Evolutionary conservation across 2,888 invertebrate genomes (phyloP), one percentile per base, ranked within the genome.

Genomic region (Stenoptilia bipunctidactyla): DNA sequence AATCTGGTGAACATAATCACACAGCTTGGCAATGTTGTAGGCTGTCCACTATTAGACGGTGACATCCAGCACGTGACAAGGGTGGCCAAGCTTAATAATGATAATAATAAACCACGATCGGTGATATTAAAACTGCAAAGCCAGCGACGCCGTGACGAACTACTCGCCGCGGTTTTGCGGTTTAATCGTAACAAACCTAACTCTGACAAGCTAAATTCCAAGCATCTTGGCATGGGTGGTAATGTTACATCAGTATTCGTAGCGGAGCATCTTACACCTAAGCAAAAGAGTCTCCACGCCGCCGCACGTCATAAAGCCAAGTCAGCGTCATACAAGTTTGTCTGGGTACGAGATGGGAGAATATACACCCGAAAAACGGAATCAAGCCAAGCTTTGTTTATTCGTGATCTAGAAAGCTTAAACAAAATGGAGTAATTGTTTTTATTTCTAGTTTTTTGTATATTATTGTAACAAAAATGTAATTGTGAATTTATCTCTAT

Each of bases 351-450:
- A 5, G 13, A 39, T 27, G 39, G 39, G 13, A 34, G 35, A 13
- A 39, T 39, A 14, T 39, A 27, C 12, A 35, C 12, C 2, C 34
- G 39, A 5, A 39, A 39, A 27, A 34, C 34, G 12, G 39, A 39
- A 8, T 15, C 20, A 14, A 20, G 20, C 13, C 35, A 39, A 12
- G 39, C 39, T 14, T 14, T 39, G 27, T 5, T 35, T 10, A 35
- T 39, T 10, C 20, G 20, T 27, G 14, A 13, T 10, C 1, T 35
- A 5, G 39, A 39, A 1, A 39, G 39, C 15, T 15, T 39, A 13
- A 15, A 27, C n/a, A 6, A 10, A 12, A 12, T 12, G 20, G 20
- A 20, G 8, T 30, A 30, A 12, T 30, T n/a, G n/a, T n/a, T n/a
- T n/a, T n/a, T n/a, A n/a, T 12, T 30, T 6, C 10, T 10, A 10